Base-by-base conservation (phyloP, 2,888 invertebrate species). In the Therioaphis trifolii region DNA sequence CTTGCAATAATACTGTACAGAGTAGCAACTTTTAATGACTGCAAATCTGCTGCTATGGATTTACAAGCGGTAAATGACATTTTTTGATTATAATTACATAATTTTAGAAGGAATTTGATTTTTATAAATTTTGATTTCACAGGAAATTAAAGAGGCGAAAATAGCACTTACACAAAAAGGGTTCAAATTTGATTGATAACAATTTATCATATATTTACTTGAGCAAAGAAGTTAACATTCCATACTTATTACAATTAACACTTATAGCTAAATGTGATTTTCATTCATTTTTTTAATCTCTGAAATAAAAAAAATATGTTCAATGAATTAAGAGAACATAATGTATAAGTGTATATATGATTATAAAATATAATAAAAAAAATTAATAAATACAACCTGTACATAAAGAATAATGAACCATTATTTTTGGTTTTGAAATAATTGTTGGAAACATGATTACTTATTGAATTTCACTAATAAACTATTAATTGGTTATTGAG, bases 101-200 rank as follows among this genome's bases (percentile, higher is more conserved):
- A n/a, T n/a, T n/a, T n/a, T 29, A 11, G 63, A 9, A 12, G 43
- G 7, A 15, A 21, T 3, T 18, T 11, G 1, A 66, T 66, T 46
- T 0, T 66, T n/a, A 52, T 29, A 49, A 21, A 15, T 68, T 61
- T 49, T 35, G 11, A 21, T 24, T 63, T 9, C 12, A 46, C 18
- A 80, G 80, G 80, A 80, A 80, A 80, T 80, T 61, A 72, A 80
- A 35, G 80, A 80, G 72, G 80, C 80, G 40, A 61, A 49, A 61
- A 72, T 7, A 46, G 71, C 46, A 0, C 80, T 80, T 2, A 7
- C 3, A 72, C 15, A 80, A 80, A 80, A 80, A 63, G 80, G 80
- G 46, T 72, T 80, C 35, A 80, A 72, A 72, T 80, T 80, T 35
- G 49, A 80, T 49, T 80, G 21, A 80, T 61, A 55, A 18, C 3